Conservation (phyloP, 2,888 invertebrate species). For the Vannuccia rotundouncinata region DNA sequence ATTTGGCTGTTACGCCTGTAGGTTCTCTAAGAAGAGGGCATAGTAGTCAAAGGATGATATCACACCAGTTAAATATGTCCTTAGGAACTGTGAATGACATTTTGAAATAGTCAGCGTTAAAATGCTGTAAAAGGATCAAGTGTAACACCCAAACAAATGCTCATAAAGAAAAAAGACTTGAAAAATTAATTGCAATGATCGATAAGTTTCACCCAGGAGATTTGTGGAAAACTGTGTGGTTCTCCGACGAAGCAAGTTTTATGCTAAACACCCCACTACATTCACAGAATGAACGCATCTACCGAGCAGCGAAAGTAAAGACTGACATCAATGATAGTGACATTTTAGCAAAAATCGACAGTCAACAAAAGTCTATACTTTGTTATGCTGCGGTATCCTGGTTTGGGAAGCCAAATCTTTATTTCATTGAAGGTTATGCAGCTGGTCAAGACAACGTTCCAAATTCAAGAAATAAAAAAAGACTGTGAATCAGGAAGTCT, state of each 20-base stretch:
- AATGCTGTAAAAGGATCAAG: too few species aligned
- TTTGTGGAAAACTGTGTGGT: background rate
- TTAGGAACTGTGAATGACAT: too few species aligned
- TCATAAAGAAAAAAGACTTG: too few species aligned
- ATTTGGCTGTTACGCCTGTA: too few species aligned
- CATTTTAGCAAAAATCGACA: background rate
- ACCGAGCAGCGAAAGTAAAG: background rate
- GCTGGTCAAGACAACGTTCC: background rate
- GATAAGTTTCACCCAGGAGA: too few species aligned
- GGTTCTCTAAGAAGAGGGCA: too few species aligned
- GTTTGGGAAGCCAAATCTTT: background rate
- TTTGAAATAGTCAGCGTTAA: too few species aligned
- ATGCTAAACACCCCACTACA: background rate
- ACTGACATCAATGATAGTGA: background rate
- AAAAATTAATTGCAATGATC: too few species aligned
- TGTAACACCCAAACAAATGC: too few species aligned
- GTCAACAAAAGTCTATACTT: background rate
- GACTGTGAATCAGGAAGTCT: background rate
- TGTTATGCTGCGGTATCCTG: background rate
- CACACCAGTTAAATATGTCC: too few species aligned
- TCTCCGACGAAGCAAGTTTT: background rate
- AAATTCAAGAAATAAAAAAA: background rate
- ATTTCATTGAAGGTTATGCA: background rate
- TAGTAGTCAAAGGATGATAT: too few species aligned
- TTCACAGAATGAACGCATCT: conserved; percentile 6